Evolutionary conservation across 1,140 invertebrate genomes (phyloP).

Genomic region (Tachypleus tridentatus): DNA sequence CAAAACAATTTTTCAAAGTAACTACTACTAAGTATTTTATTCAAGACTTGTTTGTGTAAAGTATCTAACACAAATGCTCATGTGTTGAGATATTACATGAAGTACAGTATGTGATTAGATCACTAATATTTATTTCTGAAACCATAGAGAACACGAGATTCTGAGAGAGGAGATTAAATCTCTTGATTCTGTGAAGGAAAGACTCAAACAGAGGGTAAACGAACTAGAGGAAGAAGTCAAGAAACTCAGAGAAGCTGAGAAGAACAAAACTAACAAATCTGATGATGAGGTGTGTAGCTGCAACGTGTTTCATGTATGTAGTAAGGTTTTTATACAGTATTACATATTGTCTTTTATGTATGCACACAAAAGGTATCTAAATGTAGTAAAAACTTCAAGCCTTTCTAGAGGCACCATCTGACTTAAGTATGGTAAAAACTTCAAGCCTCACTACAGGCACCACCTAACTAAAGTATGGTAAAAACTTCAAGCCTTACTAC

Average conservation of each 20-base stretch:
- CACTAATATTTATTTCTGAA: constrained; percentile 8
- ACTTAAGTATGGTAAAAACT: too few relatives aligned
- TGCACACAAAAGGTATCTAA: too few relatives aligned
- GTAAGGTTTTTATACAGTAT: neutral
- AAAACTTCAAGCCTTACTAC: too few relatives aligned
- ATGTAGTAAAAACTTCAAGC: too few relatives aligned
- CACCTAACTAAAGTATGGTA: too few relatives aligned
- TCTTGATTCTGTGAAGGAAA: constrained; percentile 66
- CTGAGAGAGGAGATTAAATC: constrained; percentile 80
- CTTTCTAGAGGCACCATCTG: too few relatives aligned
- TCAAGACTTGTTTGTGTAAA: neutral
- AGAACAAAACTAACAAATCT: constrained; percentile 43
- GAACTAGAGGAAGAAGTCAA: constrained; percentile 88
- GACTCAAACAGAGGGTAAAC: constrained; percentile 61
- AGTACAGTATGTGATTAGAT: neutral
- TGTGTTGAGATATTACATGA: neutral
- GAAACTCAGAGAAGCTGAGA: constrained; percentile 60
- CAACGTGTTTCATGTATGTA: neutral
- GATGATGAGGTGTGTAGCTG: constrained; percentile 42
- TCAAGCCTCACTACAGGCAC: too few relatives aligned
- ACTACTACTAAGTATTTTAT: too few relatives aligned
- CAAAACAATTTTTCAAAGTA: too few relatives aligned
- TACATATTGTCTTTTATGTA: constrained; percentile 1
- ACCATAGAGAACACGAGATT: constrained; percentile 74
- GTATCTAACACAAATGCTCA: neutral